Evolutionary conservation across 2,113 vertebrate genomes (phyloP).

Genomic region (Scartelaos histophorus): DNA sequence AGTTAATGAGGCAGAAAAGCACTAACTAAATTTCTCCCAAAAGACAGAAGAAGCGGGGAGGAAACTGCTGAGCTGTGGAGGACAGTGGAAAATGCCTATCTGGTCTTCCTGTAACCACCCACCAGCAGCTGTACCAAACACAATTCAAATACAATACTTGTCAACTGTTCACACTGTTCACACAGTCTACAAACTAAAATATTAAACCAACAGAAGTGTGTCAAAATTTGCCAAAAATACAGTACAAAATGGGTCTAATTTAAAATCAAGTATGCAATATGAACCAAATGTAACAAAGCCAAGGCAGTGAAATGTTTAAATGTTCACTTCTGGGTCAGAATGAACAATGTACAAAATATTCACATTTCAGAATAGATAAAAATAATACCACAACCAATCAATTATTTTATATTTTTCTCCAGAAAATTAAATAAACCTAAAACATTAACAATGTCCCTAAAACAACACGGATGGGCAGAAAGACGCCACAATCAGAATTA

Average conservation of each 20-base stretch:
- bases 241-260: too few relatives aligned
- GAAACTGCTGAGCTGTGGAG: background rate
- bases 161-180: too few relatives aligned
- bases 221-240: background rate
- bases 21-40: background rate
- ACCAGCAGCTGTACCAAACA: background rate
- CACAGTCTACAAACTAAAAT: too few relatives aligned
- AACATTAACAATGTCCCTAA: background rate
- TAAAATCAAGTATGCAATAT: too few relatives aligned
- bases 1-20: background rate
- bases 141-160: background rate
- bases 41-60: background rate
- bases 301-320: too few relatives aligned
- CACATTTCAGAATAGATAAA: too few relatives aligned
- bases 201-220: background rate
- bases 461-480: background rate
- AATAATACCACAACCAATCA: too few relatives aligned
- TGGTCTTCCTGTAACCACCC: background rate
- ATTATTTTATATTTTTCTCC: too few relatives aligned
- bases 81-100: background rate
- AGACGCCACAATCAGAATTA: constrained; percentile 1
- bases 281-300: too few relatives aligned
- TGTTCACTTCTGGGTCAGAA: too few relatives aligned
- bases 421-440: too few relatives aligned
- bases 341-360: too few relatives aligned